These are phyloP conservation scores for Mesaphorura yosii DNA, from an alignment of 1,140 invertebrate species.

Conservation along the genomic window DNA sequence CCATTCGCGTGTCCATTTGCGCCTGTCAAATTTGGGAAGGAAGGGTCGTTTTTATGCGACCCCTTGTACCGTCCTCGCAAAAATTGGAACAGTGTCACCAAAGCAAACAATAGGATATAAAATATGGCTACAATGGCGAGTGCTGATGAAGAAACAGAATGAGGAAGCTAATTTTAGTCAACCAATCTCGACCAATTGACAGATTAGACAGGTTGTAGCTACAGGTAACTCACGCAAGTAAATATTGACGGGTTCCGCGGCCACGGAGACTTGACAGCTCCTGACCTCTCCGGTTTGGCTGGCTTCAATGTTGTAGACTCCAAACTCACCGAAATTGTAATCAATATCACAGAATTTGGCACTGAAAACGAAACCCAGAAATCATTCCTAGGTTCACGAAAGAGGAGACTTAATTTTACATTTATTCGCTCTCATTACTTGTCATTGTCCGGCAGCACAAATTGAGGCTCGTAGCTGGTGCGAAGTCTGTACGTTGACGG, in stretches of 20 bases:
- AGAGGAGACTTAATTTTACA: background rate
- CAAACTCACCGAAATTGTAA: slow-evolving; percentile 22
- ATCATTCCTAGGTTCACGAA: background rate
- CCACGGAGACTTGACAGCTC: slow-evolving; percentile 7
- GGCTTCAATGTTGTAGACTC: slow-evolving; percentile 19
- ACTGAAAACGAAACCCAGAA: background rate
- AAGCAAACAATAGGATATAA: slow-evolving; percentile 2
- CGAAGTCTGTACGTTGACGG: slow-evolving; percentile 23
- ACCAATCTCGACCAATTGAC: background rate
- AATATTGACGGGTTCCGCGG: slow-evolving; percentile 24
- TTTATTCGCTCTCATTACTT: slow-evolving; percentile 12
- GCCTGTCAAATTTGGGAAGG: no score
- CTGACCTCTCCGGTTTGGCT: background rate
- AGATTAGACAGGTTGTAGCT: no score
- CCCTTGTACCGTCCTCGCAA: no score
- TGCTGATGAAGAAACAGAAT: slow-evolving; percentile 15
- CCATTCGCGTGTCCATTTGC: no score
- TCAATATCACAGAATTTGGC: slow-evolving; percentile 19
- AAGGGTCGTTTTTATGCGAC: no score
- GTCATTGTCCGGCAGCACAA: slow-evolving; percentile 9
- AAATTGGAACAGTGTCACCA: no score
- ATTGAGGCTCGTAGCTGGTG: background rate
- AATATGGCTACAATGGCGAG: slow-evolving; percentile 16
- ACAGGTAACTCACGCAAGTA: slow-evolving; percentile 29
- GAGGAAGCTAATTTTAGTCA: background rate